Evolutionary conservation across 1,140 invertebrate species (phyloP).

Genomic region (Notospermus geniculatus): DNA sequence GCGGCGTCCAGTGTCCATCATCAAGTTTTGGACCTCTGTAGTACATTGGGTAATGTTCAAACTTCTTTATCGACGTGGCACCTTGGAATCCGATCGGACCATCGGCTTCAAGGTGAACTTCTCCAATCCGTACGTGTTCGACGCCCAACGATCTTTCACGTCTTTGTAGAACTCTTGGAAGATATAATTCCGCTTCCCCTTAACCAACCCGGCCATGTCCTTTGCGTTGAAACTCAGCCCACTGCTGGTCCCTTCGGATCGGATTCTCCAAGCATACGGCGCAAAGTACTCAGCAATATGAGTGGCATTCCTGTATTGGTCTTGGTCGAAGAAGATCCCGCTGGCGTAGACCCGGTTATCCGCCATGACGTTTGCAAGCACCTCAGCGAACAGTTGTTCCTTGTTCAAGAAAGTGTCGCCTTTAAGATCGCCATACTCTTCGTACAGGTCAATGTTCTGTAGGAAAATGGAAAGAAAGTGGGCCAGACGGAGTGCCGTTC

Average conservation of each 20-base stretch:
- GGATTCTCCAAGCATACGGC: conserved; percentile 82
- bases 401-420: conserved; percentile 48
- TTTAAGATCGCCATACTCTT: conserved; percentile 81
- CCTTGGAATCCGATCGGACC: conserved; percentile 80
- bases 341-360: conserved; percentile 84
- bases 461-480: conserved; percentile 94
- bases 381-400: conserved; percentile 60
- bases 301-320: conserved; percentile 81
- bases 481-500: conserved; percentile 88
- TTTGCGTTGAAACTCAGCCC: conserved; percentile 64
- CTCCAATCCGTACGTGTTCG: conserved; percentile 88
- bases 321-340: conserved; percentile 90
- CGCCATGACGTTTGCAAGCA: conserved; percentile 83
- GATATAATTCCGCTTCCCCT: conserved; percentile 68
- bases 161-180: conserved; percentile 83
- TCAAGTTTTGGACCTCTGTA: conserved; percentile 62
- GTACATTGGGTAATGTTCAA: conserved; percentile 74
- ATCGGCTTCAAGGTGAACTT: conserved; percentile 91
- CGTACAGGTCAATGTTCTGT: conserved; percentile 88
- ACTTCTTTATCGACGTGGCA: conserved; percentile 45
- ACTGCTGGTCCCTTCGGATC: conserved; percentile 68
- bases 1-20: conserved; percentile 88
- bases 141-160: conserved; percentile 85
- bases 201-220: conserved; percentile 46
- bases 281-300: conserved; percentile 73